Base-by-base conservation (phyloP, 2,797 vertebrate species). In the Babyrousa celebensis region DNA sequence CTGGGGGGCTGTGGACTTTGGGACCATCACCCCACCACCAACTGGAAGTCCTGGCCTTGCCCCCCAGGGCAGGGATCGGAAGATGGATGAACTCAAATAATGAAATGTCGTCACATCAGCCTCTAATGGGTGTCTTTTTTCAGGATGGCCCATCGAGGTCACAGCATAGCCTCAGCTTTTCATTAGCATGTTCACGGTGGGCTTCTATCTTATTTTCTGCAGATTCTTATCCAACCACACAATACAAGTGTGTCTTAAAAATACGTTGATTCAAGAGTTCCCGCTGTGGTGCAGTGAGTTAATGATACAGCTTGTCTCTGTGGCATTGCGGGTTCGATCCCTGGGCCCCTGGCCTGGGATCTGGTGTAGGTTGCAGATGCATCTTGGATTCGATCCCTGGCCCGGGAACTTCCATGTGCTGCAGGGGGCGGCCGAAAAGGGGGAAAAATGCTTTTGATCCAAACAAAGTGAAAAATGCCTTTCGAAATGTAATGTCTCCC, bases 61-160 rank as follows among this genome's bases (percentile, higher is more conserved):
- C 32, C 32, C 32, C 74, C 58, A 89, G 36, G 40, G 87, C 43
- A 93, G 27, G 27, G 56, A 68, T 56, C 1, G 6, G n/a, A 90
- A 95, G 65, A 75, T 60, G 40, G 43, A 90, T 80, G 63, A 82
- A 95, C 54, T 84, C 56, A 89, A 94, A 95, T 88, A 96, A 90
- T 74, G 72, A 95, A 95, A 87, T 85, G 18, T 74, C 85, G 18
- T 74, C 89, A 94, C 48, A 40, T 65, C 8, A 40, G 17, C 58
- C n/a, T 74, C 3, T 56, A 36, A 82, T 62, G 58, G 11, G 25
- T 77, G 91, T 93, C 7, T 21, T 95, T 43, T 75, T 92, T 91
- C 68, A 87, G 77, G 48, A 71, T 71, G 56, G 52, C 32, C 1
- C 5, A 78, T 62, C 88, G 60, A 70, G 36, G 11, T 25, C 21